These are phyloP conservation scores for Anser brachyrhynchus DNA, from an alignment of 2,113 vertebrate genomes.

Conservation along the genomic window DNA sequence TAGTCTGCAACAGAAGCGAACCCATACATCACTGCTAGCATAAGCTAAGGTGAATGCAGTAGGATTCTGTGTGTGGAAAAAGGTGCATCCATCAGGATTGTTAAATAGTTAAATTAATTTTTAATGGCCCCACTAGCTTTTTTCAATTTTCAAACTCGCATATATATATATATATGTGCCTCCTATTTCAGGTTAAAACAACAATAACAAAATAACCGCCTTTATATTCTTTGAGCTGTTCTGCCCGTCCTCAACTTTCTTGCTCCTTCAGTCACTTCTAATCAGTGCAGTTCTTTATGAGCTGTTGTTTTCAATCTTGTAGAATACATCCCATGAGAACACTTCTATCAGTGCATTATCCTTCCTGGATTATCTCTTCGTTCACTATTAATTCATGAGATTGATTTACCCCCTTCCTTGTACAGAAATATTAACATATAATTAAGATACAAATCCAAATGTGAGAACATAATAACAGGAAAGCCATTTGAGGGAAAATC, in stretches of 20 bases:
- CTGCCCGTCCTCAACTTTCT: not conserved
- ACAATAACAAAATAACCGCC: not conserved
- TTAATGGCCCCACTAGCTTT: not conserved
- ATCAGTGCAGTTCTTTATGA: slow-evolving; percentile 33
- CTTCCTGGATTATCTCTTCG: slow-evolving; percentile 47
- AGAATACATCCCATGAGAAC: slow-evolving; percentile 13
- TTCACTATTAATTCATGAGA: slow-evolving; percentile 53
- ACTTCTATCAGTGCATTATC: slow-evolving; percentile 44
- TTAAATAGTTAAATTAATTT: not conserved
- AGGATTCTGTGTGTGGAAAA: not conserved
- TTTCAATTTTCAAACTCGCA: not conserved
- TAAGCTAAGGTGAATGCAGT: not conserved
- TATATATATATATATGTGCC: not conserved
- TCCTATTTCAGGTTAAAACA: not conserved
- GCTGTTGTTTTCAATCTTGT: slow-evolving; percentile 44
- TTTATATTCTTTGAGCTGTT: not conserved
- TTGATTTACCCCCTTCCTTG: slow-evolving; percentile 18
- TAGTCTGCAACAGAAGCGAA: not conserved
- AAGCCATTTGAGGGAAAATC: slow-evolving; percentile 50
- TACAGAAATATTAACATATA: slow-evolving; percentile 43
- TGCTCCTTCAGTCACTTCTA: not conserved
- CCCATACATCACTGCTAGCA: not conserved
- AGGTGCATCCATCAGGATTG: not conserved
- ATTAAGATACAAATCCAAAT: slow-evolving; percentile 54
- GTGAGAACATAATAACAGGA: slow-evolving; percentile 39